These are phyloP conservation scores for Gallinago jamesoni DNA, from an alignment of 2,113 vertebrate species.

Conservation along the genomic window DNA sequence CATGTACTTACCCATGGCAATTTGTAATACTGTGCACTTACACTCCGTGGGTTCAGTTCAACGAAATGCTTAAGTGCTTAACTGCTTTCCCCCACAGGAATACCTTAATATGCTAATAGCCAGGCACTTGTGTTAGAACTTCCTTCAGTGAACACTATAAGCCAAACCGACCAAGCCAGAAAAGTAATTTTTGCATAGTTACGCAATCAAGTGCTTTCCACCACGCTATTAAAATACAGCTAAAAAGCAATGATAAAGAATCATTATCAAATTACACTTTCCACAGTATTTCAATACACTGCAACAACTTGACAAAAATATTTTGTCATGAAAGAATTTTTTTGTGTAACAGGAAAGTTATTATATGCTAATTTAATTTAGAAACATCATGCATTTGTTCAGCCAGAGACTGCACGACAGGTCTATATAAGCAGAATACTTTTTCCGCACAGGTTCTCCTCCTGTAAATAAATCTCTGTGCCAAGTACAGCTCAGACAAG, in stretches of 20 bases:
- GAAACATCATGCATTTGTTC: not conserved
- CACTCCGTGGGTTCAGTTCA: not conserved
- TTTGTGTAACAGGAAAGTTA: not conserved
- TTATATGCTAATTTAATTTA: not conserved
- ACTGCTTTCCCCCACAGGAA: not conserved
- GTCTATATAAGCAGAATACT: not conserved
- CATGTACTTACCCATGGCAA: not conserved
- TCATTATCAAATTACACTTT: not conserved
- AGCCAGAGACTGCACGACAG: not conserved
- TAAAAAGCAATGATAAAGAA: not conserved
- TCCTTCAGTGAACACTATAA: not conserved
- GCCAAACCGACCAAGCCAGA: not conserved
- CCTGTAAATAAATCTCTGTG: not conserved
- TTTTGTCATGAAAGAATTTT: not conserved
- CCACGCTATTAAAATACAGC: not conserved
- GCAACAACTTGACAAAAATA: not conserved
- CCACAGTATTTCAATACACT: not conserved
- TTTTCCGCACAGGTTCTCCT: not conserved
- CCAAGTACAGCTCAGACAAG: not conserved
- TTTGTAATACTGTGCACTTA: not conserved
- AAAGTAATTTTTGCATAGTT: not conserved
- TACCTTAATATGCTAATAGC: not conserved
- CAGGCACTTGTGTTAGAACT: not conserved
- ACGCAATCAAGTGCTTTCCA: not conserved
- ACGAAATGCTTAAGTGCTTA: not conserved